Evolutionary conservation across 2,113 vertebrate genomes (phyloP).

Genomic region (Brienomyrus brachyistius): DNA sequence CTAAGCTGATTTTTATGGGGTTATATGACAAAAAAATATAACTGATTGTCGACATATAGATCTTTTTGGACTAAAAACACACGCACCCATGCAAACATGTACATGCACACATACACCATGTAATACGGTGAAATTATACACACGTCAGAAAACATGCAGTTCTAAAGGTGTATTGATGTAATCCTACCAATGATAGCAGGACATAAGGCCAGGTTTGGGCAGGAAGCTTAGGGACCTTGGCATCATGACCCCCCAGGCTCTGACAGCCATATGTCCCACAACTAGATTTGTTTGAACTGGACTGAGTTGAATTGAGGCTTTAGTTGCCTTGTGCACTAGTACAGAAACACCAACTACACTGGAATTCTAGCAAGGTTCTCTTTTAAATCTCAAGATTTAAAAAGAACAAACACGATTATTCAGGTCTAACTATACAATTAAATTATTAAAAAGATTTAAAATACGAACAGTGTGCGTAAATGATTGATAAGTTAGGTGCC

Average conservation of each 20-base stretch:
- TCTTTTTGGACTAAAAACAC: not conserved
- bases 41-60: not conserved
- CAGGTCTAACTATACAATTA: not conserved
- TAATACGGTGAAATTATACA: not conserved
- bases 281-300: not conserved
- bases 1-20: not conserved
- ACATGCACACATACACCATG: not conserved
- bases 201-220: not conserved
- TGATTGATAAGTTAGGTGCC: not conserved
- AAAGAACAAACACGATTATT: not conserved
- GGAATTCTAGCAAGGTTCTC: not conserved
- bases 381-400: not conserved
- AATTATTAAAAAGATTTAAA: not conserved
- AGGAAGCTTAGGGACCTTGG: not conserved
- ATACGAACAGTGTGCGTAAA: not conserved
- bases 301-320: not conserved
- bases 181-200: not conserved
- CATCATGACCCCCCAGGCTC: not conserved
- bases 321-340: not conserved
- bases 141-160: not conserved
- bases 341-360: not conserved
- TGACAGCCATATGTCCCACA: not conserved
- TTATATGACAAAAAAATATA: not conserved
- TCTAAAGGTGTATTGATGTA: not conserved
- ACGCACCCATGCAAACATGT: not conserved